Evolutionary conservation across 1,140 invertebrate species (phyloP).

Genomic region (Maniola jurtina): DNA sequence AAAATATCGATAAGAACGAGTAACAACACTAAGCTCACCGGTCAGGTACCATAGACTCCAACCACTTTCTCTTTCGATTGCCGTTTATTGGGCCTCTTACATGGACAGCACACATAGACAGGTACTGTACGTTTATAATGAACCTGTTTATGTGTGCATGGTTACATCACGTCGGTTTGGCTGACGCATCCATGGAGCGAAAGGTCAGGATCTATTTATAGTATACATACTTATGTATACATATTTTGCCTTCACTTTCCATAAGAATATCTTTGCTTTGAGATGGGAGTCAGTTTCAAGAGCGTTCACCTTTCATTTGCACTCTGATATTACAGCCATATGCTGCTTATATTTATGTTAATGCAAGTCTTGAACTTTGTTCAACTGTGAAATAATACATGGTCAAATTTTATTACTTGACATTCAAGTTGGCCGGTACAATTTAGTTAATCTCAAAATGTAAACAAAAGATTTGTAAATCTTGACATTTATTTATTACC

Average conservation of each 20-base stretch:
- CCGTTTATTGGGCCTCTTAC: constrained; percentile 43
- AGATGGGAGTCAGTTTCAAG: constrained; percentile 47
- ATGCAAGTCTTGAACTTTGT: constrained; percentile 1
- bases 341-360: neutral
- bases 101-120: constrained; percentile 44
- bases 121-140: constrained; percentile 31
- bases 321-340: constrained; percentile 1
- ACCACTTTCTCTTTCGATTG: constrained; percentile 73
- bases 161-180: constrained; percentile 69
- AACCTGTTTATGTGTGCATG: constrained; percentile 46
- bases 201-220: constrained; percentile 74
- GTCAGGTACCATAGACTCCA: constrained; percentile 49
- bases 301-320: constrained; percentile 44
- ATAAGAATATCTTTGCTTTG: constrained; percentile 52
- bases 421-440: neutral
- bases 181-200: constrained; percentile 69
- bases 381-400: neutral
- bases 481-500: too few relatives aligned
- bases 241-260: constrained; percentile 58
- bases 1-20: constrained; percentile 37
- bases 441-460: too few relatives aligned
- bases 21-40: constrained; percentile 37
- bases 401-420: neutral
- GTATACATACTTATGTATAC: constrained; percentile 26
- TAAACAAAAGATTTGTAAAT: too few relatives aligned